Evolutionary conservation across 2,888 invertebrate genomes (phyloP).

Genomic region (Tipula unca): DNA sequence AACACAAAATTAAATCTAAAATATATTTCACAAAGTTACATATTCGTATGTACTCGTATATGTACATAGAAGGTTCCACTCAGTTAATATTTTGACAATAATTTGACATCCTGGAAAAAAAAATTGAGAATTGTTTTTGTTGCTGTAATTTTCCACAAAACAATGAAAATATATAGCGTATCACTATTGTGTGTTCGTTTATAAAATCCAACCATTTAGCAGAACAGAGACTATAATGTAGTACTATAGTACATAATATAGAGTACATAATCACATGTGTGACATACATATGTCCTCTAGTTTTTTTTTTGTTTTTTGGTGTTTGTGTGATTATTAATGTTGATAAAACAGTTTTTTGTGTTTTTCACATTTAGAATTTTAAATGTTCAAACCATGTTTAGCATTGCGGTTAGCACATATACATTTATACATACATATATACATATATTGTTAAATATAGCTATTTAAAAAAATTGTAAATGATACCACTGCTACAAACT

Average conservation of each 20-base stretch:
- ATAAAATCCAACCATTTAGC: not conserved
- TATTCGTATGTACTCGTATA: not conserved
- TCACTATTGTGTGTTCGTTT: not conserved
- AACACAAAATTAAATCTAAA: constrained; percentile 8
- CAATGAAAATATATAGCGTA: not conserved
- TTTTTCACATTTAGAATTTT: not conserved
- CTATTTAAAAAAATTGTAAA: not conserved
- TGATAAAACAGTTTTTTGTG: not conserved
- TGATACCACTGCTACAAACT: not conserved
- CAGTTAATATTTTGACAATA: not conserved
- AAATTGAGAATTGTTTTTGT: not conserved
- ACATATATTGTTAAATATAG: not conserved
- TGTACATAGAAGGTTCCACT: not conserved
- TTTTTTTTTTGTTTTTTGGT: not conserved
- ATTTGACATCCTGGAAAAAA: not conserved
- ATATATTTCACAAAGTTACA: not conserved
- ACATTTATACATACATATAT: too few species aligned
- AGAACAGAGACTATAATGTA: not conserved
- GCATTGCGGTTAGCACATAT: not conserved
- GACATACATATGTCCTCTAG: not conserved
- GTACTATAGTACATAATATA: not conserved
- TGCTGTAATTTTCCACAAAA: not conserved
- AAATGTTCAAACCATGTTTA: not conserved
- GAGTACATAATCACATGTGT: not conserved
- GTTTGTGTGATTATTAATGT: not conserved